These are phyloP conservation scores for Pygocentrus nattereri DNA, from an alignment of 2,797 vertebrate genomes.

Conservation along the genomic window DNA sequence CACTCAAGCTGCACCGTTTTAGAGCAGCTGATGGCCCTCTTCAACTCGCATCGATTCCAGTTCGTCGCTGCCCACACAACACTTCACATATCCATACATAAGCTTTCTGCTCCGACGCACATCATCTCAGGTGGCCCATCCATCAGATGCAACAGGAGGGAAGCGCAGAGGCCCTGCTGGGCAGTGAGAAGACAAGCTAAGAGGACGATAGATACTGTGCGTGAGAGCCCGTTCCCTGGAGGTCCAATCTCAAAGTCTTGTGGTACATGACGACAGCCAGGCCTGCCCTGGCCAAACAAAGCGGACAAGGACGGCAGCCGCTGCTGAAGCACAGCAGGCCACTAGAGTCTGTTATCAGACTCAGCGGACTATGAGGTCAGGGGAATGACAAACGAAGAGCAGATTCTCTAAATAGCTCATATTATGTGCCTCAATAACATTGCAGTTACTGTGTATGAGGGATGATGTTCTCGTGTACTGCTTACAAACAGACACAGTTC, in stretches of 20 bases:
- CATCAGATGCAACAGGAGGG: conserved; percentile 38
- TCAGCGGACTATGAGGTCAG: conserved; percentile 52
- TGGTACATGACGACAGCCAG: conserved; percentile 19
- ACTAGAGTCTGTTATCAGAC: conserved; percentile 22
- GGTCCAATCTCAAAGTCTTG: conserved; percentile 32
- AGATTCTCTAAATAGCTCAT: conserved; percentile 49
- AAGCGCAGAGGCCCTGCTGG: neutral
- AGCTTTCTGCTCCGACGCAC: conserved; percentile 39
- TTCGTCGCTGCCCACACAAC: conserved; percentile 68
- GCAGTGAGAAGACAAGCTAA: neutral
- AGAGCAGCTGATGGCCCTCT: conserved; percentile 66
- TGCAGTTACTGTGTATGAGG: neutral
- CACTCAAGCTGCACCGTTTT: conserved; percentile 59
- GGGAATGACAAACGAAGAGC: conserved; percentile 55
- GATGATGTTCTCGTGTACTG: neutral
- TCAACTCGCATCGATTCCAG: conserved; percentile 63
- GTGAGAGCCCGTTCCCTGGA: conserved; percentile 6
- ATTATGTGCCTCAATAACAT: conserved; percentile 38
- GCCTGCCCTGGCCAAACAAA: conserved; percentile 27
- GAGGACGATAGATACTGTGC: conserved; percentile 31
- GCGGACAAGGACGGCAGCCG: conserved; percentile 28
- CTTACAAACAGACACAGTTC: neutral
- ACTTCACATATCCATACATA: conserved; percentile 71
- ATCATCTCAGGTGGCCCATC: conserved; percentile 28
- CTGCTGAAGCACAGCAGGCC: conserved; percentile 22